Evolutionary conservation across 2,888 invertebrate genomes (phyloP), one percentile per base, ranked within the genome.

Genomic region (Pheosia tremula): DNA sequence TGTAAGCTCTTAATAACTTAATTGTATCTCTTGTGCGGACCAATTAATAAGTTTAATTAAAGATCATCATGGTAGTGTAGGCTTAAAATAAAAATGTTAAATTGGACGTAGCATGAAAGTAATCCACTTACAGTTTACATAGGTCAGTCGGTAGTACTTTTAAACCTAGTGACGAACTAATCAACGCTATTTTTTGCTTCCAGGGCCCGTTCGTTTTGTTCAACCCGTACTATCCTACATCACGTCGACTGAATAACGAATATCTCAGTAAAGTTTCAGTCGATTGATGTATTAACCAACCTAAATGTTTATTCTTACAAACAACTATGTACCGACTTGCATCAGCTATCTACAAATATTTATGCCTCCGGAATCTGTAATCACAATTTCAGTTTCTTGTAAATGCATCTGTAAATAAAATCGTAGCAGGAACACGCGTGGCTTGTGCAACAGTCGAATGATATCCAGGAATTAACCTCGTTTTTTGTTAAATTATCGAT

Each of bases 381-480:
- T 81, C 72, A 73, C 70, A 68, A 65, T 73, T 74, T 74, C 71
- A 70, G 67, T 72, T 78, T 76, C 80, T 68, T 74, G 79, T 73
- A 79, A 84, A 70, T 79, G 81, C 79, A 83, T 85, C 81, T 80
- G 82, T 85, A 71, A 75, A 73, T 69, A 71, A 73, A 71, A 71
- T 55, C 43, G 52, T 61, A 61, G 50, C 24, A 59, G 53, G 58
- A 61, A 66, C 58, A 62, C 67, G 62, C 62, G 61, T 65, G 53
- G 47, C 50, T 75, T 76, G 63, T 69, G 64, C 62, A 74, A 79
- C 66, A 65, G 62, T 61, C 66, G 63, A 75, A 66, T 75, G 86
- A 86, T 87, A 88, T 87, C 72, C 81, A 87, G 86, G 87, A 89
- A 85, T 90, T 91, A 90, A 90, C 91, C 92, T 83, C 84, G 78